phyloP scores from a whole-genome alignment of 2,888 invertebrate species.

The Neoascia interrupta region DNA sequence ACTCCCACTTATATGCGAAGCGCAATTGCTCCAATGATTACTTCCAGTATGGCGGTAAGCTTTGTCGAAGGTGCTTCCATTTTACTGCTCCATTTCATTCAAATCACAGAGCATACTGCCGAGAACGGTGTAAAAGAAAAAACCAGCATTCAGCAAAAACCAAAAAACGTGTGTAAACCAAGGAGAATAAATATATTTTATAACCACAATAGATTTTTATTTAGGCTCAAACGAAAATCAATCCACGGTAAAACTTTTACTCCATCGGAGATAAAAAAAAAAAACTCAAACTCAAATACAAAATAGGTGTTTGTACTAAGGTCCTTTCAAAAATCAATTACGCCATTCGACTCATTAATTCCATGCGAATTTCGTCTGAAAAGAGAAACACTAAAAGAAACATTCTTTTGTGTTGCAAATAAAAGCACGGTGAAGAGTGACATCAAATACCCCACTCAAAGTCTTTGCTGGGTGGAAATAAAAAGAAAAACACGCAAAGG shows the following conservation, averaged over 20 bases:
- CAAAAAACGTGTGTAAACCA: constrained; percentile 6
- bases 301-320: constrained; percentile 3
- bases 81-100: constrained; percentile 63
- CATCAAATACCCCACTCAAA: background rate
- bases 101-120: constrained; percentile 43
- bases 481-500: no score
- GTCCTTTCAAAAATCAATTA: constrained; percentile 37
- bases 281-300: no score
- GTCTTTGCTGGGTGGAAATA: no score
- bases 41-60: constrained; percentile 34
- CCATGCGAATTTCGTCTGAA: constrained; percentile 25
- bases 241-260: background rate
- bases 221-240: constrained; percentile 1
- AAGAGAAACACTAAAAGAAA: background rate
- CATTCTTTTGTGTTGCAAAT: constrained; percentile 6
- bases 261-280: background rate
- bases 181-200: background rate
- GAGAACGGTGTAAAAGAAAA: constrained; percentile 1
- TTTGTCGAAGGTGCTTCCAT: constrained; percentile 38
- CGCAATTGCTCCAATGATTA: constrained; percentile 38
- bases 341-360: constrained; percentile 30
- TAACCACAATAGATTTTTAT: constrained; percentile 20
- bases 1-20: background rate
- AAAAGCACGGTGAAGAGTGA: constrained; percentile 2
- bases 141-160: constrained; percentile 39